Evolutionary conservation across 2,888 invertebrate species (phyloP).

Genomic region (Aquatica leii): DNA sequence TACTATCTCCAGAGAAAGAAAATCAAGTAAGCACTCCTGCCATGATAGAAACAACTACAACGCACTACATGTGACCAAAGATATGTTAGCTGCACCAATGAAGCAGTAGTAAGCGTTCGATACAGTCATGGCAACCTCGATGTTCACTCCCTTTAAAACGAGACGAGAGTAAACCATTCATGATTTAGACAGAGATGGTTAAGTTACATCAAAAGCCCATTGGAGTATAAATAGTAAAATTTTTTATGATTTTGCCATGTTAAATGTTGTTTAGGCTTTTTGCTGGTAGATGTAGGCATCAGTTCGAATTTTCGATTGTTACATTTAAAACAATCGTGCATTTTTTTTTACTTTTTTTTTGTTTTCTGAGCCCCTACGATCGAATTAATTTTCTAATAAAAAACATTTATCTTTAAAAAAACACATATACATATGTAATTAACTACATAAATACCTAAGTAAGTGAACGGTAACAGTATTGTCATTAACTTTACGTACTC

Average conservation of each 20-base stretch:
- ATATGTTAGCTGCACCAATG: constrained; percentile 54
- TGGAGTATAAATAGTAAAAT: constrained; percentile 61
- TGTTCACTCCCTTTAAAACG: constrained; percentile 49
- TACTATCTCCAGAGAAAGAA: constrained; percentile 26
- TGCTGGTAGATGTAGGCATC: constrained; percentile 62
- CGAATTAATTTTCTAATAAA: too few relatives aligned
- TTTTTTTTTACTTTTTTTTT: too few relatives aligned
- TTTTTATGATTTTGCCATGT: constrained; percentile 59
- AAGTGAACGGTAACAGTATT: background rate
- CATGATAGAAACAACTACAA: constrained; percentile 56
- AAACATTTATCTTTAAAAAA: too few relatives aligned
- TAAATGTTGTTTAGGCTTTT: constrained; percentile 59
- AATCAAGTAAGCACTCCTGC: constrained; percentile 46
- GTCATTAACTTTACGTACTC: too few relatives aligned
- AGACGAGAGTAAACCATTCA: constrained; percentile 40
- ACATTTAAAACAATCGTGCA: too few relatives aligned
- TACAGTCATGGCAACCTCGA: constrained; percentile 60
- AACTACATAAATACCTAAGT: too few relatives aligned
- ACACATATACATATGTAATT: too few relatives aligned
- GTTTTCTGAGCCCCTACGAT: too few relatives aligned
- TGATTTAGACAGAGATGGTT: constrained; percentile 47
- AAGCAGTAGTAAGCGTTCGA: constrained; percentile 48
- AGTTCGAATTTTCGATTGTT: constrained; percentile 45
- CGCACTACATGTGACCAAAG: constrained; percentile 54
- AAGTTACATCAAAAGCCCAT: constrained; percentile 55